phyloP scores from a whole-genome alignment of 2,888 invertebrate species.

The Yponomeuta evonymella region DNA sequence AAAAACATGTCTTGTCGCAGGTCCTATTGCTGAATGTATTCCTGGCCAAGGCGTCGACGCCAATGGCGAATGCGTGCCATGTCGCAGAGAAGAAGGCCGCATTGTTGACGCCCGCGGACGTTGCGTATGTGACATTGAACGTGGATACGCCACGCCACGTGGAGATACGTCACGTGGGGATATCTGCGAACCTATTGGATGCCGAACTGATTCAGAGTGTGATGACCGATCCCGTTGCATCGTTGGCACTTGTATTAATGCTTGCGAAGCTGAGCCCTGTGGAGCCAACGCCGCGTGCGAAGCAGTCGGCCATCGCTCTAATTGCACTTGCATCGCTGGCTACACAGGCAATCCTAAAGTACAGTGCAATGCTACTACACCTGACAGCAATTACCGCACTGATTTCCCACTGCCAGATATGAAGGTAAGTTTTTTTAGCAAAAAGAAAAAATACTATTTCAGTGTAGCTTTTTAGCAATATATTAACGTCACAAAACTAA shows the following conservation, averaged over 20 bases:
- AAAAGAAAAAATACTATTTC: not conserved
- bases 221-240: conserved; percentile 86
- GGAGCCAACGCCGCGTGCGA: conserved; percentile 87
- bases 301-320: conserved; percentile 83
- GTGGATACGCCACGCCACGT: conserved; percentile 30
- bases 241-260: conserved; percentile 85
- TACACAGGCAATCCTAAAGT: conserved; percentile 85
- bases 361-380: conserved; percentile 78
- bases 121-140: conserved; percentile 87
- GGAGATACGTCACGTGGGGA: conserved; percentile 87
- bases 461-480: not conserved
- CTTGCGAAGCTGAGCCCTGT: conserved; percentile 85
- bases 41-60: conserved; percentile 85
- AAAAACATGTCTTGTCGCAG: conserved; percentile 27
- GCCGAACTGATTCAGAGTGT: conserved; percentile 84
- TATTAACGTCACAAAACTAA: too few species aligned
- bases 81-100: conserved; percentile 82
- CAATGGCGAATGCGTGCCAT: conserved; percentile 86
- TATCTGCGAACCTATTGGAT: conserved; percentile 86
- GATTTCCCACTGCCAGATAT: conserved; percentile 91
- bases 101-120: conserved; percentile 85
- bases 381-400: conserved; percentile 75
- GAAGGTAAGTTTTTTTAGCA: conserved; percentile 52
- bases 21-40: conserved; percentile 81
- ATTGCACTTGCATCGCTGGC: conserved; percentile 86